Evolutionary conservation across 2,888 invertebrate species (phyloP).

Genomic region (Platynereis dumerilii): DNA sequence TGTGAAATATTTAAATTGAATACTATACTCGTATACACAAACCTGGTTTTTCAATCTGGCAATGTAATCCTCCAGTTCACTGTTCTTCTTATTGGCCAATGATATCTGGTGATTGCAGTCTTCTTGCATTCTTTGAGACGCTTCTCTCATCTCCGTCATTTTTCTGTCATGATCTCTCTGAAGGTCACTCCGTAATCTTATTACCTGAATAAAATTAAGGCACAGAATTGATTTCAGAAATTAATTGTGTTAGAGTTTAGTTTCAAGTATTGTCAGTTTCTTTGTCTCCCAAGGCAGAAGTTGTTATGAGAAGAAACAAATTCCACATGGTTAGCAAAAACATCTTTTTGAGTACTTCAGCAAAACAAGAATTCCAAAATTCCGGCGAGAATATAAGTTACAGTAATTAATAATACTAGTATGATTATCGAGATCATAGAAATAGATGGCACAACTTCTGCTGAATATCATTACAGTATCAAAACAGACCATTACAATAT

Average conservation of each 20-base stretch:
- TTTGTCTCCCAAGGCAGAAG: too few species aligned
- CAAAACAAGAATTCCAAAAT: too few species aligned
- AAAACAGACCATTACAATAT: too few species aligned
- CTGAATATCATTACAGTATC: too few species aligned
- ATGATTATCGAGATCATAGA: not conserved
- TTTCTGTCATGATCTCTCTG: slow-evolving; percentile 61
- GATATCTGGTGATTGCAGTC: slow-evolving; percentile 62
- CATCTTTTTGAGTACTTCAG: too few species aligned
- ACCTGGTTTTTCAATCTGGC: not conserved
- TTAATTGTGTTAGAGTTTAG: too few species aligned
- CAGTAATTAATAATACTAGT: not conserved
- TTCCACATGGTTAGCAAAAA: too few species aligned
- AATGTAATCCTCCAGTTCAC: slow-evolving; percentile 4
- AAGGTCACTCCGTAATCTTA: slow-evolving; percentile 52
- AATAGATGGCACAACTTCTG: not conserved
- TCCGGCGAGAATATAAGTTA: not conserved
- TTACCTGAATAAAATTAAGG: slow-evolving; percentile 44
- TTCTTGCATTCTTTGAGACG: slow-evolving; percentile 61
- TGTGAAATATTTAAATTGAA: too few species aligned
- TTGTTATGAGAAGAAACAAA: too few species aligned
- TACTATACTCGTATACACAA: too few species aligned
- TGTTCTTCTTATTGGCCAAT: slow-evolving; percentile 55
- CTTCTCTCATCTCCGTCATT: slow-evolving; percentile 62
- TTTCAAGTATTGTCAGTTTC: too few species aligned
- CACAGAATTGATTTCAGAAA: too few species aligned